phyloP scores from a whole-genome alignment of 1,140 invertebrate genomes.

The honey bee (Apis mellifera) region DNA sequence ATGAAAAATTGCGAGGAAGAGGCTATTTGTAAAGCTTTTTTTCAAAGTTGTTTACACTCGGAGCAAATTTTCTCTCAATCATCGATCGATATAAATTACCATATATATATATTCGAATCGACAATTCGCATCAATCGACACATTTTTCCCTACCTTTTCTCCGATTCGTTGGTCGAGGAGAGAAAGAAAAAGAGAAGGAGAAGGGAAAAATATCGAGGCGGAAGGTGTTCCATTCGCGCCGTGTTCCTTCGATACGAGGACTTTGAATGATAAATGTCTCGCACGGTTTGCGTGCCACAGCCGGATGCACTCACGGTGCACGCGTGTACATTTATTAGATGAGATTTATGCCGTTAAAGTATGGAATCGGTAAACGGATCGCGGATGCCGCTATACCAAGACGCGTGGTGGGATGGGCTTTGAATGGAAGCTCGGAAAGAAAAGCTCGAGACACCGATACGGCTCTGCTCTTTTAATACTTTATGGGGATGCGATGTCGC shows the following conservation, averaged over 20 bases:
- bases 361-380: conserved; percentile 43
- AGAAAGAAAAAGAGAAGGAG: too few species aligned
- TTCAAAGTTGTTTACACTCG: too few species aligned
- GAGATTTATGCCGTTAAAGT: conserved; percentile 44
- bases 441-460: not conserved
- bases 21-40: too few species aligned
- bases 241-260: conserved; percentile 16
- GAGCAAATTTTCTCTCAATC: too few species aligned
- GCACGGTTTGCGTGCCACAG: not conserved
- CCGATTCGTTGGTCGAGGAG: not conserved
- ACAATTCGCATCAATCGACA: not conserved
- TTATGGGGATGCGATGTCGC: conserved; percentile 24
- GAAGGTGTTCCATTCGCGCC: not conserved
- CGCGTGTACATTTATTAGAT: conserved; percentile 36
- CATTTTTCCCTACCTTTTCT: not conserved
- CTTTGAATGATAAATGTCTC: conserved; percentile 41
- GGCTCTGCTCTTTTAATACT: conserved; percentile 24
- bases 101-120: not conserved
- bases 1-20: too few species aligned
- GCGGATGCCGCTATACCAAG: conserved; percentile 11
- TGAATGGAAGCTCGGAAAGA: conserved; percentile 18
- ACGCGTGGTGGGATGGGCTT: not conserved
- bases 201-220: too few species aligned
- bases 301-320: not conserved
- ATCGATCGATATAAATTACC: too few species aligned